phyloP scores from a whole-genome alignment of 35 echinoderm and acorn worm species.

The Strongylocentrotus purpuratus region DNA sequence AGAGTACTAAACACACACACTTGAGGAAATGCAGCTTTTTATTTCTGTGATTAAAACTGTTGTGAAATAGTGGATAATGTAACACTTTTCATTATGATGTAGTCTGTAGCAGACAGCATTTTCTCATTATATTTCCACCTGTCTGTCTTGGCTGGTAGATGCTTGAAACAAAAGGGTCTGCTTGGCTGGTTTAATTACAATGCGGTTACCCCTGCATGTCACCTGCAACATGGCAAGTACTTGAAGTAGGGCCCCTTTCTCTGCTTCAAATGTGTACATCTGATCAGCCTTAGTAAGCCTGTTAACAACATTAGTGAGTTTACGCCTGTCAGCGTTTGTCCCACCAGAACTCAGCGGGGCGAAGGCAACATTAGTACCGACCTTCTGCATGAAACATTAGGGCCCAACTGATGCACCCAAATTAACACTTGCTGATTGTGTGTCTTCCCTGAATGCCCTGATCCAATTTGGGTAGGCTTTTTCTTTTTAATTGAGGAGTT shows the following conservation, averaged over 20 bases:
- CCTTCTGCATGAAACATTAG: neutral
- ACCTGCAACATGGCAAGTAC: neutral
- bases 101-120: no score
- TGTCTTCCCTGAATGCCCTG: neutral
- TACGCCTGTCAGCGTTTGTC: neutral
- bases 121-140: no score
- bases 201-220: neutral
- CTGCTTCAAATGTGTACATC: neutral
- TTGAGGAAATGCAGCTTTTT: no score
- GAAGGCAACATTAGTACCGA: neutral
- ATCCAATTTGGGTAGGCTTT: neutral
- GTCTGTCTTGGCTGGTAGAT: neutral
- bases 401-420: neutral
- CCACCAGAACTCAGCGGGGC: neutral
- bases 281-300: neutral
- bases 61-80: no score
- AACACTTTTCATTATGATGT: no score
- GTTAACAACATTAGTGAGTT: conserved; percentile 12
- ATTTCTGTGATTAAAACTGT: no score
- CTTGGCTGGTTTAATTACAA: neutral
- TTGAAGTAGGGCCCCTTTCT: neutral
- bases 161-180: neutral
- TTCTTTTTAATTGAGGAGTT: conserved; percentile 5
- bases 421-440: neutral
- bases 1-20: no score